Conservation (phyloP, 2,113 vertebrate genomes). For the Coryphaenoides rupestris region DNA sequence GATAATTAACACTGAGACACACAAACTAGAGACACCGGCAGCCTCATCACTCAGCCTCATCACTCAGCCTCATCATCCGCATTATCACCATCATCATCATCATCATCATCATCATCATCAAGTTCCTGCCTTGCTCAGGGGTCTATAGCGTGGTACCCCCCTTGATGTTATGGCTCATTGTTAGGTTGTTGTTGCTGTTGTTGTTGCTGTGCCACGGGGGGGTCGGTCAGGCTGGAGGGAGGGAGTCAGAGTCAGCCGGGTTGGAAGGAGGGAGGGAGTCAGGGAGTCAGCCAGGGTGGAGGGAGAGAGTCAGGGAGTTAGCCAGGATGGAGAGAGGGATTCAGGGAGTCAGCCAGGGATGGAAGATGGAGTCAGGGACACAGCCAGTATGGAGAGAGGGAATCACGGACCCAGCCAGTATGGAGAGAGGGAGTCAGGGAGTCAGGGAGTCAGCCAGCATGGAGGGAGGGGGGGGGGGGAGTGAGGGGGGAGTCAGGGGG, state of each 20-base stretch:
- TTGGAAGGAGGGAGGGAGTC: no score
- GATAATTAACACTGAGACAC: conserved; percentile 68
- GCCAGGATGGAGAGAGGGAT: no score
- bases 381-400: conserved; percentile 66
- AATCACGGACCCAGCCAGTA: no score
- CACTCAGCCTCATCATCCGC: conserved; percentile 27
- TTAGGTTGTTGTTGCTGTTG: conserved; percentile 72
- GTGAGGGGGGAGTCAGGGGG: no score
- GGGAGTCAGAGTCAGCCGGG: no score
- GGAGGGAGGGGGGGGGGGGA: no score
- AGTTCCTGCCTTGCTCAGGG: conserved; percentile 57
- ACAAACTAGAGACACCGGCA: conserved; percentile 65
- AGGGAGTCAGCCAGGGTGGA: conserved; percentile 68
- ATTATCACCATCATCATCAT: conserved; percentile 15
- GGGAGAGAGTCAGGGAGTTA: no score
- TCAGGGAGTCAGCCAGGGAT: no score
- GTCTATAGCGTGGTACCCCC: conserved; percentile 52
- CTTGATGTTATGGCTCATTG: conserved; percentile 68
- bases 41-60: conserved; percentile 67
- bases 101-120: conserved; percentile 5
- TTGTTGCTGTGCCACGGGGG: conserved; percentile 69
- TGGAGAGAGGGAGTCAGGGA: no score
- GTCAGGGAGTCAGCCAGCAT: no score
- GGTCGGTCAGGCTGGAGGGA: conserved; percentile 67
- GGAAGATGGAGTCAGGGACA: no score